These are phyloP conservation scores for Calliphora vicina DNA, from an alignment of 1,140 invertebrate genomes.

Conservation along the genomic window DNA sequence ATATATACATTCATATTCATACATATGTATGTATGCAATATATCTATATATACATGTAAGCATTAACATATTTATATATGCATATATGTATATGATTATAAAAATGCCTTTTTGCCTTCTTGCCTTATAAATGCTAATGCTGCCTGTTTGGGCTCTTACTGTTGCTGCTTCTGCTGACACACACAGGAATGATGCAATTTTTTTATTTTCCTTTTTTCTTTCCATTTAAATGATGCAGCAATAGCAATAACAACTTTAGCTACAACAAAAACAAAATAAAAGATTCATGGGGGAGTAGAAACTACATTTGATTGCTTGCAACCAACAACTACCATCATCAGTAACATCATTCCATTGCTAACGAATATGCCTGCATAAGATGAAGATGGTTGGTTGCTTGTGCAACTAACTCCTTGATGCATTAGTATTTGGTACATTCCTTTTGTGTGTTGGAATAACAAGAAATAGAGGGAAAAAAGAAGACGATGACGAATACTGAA, in stretches of 20 bases:
- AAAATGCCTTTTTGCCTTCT: background rate
- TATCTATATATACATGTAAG: no score
- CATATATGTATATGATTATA: background rate
- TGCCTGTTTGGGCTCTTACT: background rate
- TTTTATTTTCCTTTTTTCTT: background rate
- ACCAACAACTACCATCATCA: background rate
- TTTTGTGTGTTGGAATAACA: background rate
- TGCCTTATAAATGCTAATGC: constrained; percentile 10
- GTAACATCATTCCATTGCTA: background rate
- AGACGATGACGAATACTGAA: background rate
- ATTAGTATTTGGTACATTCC: constrained; percentile 16
- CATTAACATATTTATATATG: no score
- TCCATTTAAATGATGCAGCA: background rate
- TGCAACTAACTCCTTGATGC: background rate
- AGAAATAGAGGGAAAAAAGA: background rate
- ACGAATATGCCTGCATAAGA: background rate
- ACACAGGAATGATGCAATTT: background rate
- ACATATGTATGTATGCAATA: no score
- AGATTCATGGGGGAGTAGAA: background rate
- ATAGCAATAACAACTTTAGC: background rate
- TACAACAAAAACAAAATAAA: background rate
- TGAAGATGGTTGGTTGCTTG: background rate
- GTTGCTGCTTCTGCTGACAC: background rate
- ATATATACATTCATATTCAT: background rate
- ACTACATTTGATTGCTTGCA: background rate